A percentile compares a stretch with the other conserved stretches of the same genome.
Evolutionary conservation across 2,888 invertebrate species (phyloP).

Genomic region (Willowsia nigromaculata): DNA sequence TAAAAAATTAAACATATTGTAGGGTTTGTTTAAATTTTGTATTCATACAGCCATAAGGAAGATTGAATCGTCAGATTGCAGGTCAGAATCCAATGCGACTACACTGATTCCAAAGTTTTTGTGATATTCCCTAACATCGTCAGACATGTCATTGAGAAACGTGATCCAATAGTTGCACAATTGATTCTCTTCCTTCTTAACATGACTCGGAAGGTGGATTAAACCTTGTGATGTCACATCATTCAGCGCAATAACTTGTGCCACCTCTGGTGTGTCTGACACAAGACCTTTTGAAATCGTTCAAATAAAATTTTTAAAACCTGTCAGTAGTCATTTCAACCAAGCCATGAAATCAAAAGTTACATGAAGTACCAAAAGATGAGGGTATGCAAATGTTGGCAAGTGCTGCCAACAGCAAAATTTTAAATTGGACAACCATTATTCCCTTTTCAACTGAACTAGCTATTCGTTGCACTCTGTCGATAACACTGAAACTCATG

Average conservation of each 20-base stretch:
- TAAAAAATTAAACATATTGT: too few species aligned
- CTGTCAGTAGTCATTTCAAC: too few species aligned
- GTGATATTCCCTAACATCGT: not conserved
- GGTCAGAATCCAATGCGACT: not conserved
- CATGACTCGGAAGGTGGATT: not conserved
- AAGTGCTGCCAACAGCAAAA: not conserved
- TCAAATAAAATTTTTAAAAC: not conserved
- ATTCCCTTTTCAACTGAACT: not conserved
- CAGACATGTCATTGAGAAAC: not conserved
- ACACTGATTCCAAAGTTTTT: constrained; percentile 15
- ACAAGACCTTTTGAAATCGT: not conserved
- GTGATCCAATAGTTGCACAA: not conserved
- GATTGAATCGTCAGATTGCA: not conserved
- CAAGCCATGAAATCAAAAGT: too few species aligned
- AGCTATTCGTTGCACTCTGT: not conserved
- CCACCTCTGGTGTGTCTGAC: not conserved
- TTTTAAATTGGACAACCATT: not conserved
- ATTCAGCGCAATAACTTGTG: not conserved
- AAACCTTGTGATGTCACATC: not conserved
- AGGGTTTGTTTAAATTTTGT: too few species aligned
- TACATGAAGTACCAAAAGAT: not conserved
- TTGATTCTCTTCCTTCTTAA: not conserved
- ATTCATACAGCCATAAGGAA: not conserved
- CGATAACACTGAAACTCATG: too few species aligned
- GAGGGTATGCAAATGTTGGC: not conserved